phyloP scores from a whole-genome alignment of 2,113 vertebrate species.

The Eudyptes chrysolophus region DNA sequence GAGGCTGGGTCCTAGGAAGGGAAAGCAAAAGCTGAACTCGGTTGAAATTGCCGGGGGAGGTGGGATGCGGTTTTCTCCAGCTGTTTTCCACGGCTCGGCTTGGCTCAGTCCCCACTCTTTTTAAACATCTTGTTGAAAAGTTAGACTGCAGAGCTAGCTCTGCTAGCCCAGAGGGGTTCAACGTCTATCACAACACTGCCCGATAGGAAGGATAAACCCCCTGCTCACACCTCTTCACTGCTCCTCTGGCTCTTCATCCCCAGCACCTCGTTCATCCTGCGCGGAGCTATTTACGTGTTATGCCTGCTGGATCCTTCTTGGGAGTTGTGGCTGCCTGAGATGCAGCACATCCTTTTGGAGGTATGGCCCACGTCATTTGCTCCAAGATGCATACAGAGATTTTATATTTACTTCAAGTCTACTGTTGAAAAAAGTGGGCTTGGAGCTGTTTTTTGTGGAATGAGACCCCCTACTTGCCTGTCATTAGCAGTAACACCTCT shows the following conservation, averaged over 20 bases:
- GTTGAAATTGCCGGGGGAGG: neutral
- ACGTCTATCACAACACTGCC: neutral
- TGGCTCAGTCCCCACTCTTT: neutral
- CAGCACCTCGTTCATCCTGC: neutral
- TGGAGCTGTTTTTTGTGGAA: neutral
- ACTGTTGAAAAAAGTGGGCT: neutral
- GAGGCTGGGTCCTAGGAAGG: neutral
- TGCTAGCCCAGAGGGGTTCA: neutral
- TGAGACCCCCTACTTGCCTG: neutral
- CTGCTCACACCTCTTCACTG: neutral
- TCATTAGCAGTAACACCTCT: neutral
- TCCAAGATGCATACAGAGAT: rapidly evolving
- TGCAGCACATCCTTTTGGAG: neutral
- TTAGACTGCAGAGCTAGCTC: neutral
- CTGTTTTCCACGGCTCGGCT: neutral
- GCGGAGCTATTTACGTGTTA: rapidly evolving
- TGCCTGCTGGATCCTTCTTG: neutral
- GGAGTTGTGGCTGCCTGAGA: neutral
- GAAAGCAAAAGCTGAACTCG: neutral
- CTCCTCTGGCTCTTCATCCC: neutral
- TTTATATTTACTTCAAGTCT: neutral
- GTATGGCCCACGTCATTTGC: neutral
- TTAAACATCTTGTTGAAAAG: neutral
- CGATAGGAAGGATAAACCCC: neutral
- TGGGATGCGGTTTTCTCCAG: neutral